Conservation (phyloP, 2,113 vertebrate species). For the Ceuthmochares aereus region DNA sequence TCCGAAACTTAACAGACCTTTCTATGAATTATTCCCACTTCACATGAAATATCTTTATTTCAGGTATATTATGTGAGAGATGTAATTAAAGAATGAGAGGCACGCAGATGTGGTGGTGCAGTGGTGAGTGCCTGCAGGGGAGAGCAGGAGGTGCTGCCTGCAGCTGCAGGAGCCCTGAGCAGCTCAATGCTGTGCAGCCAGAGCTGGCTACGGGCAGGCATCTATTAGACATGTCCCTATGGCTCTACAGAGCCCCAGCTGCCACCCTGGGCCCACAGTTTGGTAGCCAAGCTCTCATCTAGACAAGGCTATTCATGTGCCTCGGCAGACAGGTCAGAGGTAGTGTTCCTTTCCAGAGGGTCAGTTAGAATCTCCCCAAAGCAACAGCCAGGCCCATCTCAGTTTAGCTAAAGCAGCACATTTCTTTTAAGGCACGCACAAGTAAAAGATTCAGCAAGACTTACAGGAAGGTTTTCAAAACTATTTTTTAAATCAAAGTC, state of each 20-base stretch:
- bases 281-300: not conserved
- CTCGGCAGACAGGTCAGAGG: not conserved
- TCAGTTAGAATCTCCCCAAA: not conserved
- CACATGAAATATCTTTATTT: not conserved
- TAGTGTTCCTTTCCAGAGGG: rapidly evolving
- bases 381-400: not conserved
- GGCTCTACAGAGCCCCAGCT: not conserved
- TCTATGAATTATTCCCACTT: not conserved
- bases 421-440: not conserved
- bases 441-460: not conserved
- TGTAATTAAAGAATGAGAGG: not conserved
- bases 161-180: not conserved
- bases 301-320: not conserved
- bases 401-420: not conserved
- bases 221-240: not conserved
- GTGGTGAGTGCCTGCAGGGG: not conserved
- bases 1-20: not conserved
- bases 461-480: not conserved
- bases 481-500: not conserved
- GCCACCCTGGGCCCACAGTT: not conserved
- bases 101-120: rapidly evolving
- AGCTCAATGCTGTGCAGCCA: rapidly evolving
- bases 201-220: rapidly evolving
- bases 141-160: not conserved
- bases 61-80: not conserved